Percentiles rank a stretch among this genome's conserved stretches.
These are phyloP conservation scores for Apomyelois bistriatella DNA, from an alignment of 2,888 invertebrate genomes.

Conservation along the genomic window DNA sequence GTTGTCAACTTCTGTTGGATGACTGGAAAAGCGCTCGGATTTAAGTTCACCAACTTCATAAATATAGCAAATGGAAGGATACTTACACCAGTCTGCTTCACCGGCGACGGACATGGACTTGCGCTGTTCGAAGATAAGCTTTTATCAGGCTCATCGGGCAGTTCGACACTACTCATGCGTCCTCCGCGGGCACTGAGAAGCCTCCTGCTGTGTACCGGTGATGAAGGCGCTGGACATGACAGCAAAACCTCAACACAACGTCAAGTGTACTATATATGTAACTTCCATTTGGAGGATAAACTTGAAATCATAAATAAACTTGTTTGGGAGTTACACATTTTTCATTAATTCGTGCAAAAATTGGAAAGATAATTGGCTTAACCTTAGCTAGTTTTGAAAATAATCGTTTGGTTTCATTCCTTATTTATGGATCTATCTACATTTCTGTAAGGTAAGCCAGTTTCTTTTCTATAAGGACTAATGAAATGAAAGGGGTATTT, in stretches of 20 bases:
- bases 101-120: constrained; percentile 95
- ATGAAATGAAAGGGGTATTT: background rate
- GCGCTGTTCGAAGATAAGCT: constrained; percentile 95
- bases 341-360: background rate
- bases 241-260: background rate
- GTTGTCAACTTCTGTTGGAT: no score
- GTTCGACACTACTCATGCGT: constrained; percentile 95
- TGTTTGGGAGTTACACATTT: no score
- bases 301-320: no score
- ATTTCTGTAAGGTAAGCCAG: background rate
- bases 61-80: background rate
- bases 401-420: no score
- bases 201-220: constrained; percentile 93
- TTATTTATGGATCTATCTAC: no score
- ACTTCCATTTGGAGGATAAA: no score
- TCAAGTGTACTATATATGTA: background rate
- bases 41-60: no score
- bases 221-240: constrained; percentile 87
- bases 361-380: background rate
- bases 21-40: no score
- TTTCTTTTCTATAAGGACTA: background rate
- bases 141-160: constrained; percentile 94
- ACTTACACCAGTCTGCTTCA: constrained; percentile 76
- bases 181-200: constrained; percentile 89
- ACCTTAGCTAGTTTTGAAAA: background rate